Percentiles rank a stretch among this genome's conserved stretches.
Evolutionary conservation across 2,888 invertebrate genomes (phyloP).

Genomic region (Fragum fragum): DNA sequence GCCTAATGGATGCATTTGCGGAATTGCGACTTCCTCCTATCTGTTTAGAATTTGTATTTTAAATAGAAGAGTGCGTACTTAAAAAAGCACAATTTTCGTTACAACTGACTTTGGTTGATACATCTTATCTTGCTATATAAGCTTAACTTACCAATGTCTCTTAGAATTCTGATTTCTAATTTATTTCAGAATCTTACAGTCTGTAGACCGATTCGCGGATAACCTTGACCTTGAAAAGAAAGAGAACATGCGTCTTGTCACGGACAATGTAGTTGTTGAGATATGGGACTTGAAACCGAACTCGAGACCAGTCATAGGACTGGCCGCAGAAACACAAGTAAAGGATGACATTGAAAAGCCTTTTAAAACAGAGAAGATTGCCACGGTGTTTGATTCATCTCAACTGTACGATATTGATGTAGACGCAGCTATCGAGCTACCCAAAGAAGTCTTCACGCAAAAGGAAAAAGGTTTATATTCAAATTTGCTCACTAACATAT

Average conservation of each 20-base stretch:
- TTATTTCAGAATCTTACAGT: slow-evolving; percentile 72
- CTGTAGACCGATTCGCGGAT: slow-evolving; percentile 75
- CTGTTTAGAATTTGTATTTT: no score
- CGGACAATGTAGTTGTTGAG: slow-evolving; percentile 79
- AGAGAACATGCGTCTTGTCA: slow-evolving; percentile 69
- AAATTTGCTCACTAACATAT: no score
- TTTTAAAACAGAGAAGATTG: slow-evolving; percentile 65
- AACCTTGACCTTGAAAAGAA: slow-evolving; percentile 69
- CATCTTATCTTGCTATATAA: no score
- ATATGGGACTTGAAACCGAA: slow-evolving; percentile 74
- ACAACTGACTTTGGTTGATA: no score
- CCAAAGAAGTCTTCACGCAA: slow-evolving; percentile 70
- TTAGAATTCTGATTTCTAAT: no score
- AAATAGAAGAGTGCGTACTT: no score
- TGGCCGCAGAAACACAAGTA: slow-evolving; percentile 69
- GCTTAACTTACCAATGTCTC: no score
- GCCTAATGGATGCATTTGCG: no score
- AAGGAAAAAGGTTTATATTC: slow-evolving; percentile 70
- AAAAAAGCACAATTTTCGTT: no score
- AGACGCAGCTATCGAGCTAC: slow-evolving; percentile 80
- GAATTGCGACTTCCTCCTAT: no score
- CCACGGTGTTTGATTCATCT: slow-evolving; percentile 69
- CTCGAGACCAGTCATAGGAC: slow-evolving; percentile 74
- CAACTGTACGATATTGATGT: slow-evolving; percentile 69
- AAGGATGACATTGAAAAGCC: slow-evolving; percentile 25